Percentiles rank a stretch among this genome's conserved stretches.
Conservation (phyloP, 2,888 invertebrate species). For the Panzeria rudis region DNA sequence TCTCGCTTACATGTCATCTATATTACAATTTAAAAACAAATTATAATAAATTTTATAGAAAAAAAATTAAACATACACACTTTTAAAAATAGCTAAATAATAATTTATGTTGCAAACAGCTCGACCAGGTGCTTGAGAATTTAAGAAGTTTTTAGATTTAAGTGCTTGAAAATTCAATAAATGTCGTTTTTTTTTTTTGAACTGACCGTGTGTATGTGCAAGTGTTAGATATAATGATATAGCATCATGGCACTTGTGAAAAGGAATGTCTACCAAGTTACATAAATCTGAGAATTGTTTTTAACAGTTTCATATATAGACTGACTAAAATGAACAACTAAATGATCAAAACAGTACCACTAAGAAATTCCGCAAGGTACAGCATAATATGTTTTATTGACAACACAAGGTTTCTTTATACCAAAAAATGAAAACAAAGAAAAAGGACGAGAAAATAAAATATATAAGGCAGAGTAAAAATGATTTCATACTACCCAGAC, state of each 20-base stretch:
- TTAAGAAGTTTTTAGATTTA: slow-evolving; percentile 45
- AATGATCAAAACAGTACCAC: no score
- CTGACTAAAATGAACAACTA: no score
- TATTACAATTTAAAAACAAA: slow-evolving; percentile 37
- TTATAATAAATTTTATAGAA: slow-evolving; percentile 48
- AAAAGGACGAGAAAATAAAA: no score
- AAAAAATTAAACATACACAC: not conserved
- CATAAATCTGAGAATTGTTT: slow-evolving; percentile 7
- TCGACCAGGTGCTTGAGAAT: slow-evolving; percentile 63
- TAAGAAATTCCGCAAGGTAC: no score
- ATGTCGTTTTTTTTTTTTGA: slow-evolving; percentile 30
- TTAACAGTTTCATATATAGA: not conserved
- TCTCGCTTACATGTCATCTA: slow-evolving; percentile 39
- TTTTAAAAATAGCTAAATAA: slow-evolving; percentile 13
- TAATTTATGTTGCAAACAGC: slow-evolving; percentile 39
- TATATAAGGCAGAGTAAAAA: no score
- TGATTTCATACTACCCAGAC: no score
- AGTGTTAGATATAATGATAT: slow-evolving; percentile 17
- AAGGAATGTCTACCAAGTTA: slow-evolving; percentile 41
- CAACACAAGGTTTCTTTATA: no score
- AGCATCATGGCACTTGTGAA: slow-evolving; percentile 19
- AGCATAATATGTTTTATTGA: no score
- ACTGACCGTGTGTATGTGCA: not conserved
- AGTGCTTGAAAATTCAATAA: slow-evolving; percentile 42
- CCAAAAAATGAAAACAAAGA: no score